Conservation (phyloP, 2,888 invertebrate species). For the Cactoblastis cactorum region DNA sequence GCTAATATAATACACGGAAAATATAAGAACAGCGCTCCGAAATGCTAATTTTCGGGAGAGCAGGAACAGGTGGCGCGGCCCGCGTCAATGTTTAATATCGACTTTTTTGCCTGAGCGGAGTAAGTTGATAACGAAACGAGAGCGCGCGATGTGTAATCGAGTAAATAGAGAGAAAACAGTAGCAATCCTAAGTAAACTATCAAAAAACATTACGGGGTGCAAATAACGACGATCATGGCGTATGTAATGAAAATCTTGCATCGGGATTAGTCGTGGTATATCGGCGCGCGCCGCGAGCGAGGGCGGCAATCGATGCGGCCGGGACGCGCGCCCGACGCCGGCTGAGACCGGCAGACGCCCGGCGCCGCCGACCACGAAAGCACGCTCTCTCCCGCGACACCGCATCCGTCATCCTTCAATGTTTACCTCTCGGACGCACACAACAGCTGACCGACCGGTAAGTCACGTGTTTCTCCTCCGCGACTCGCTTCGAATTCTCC, state of each 20-base stretch:
- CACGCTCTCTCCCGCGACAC: slow-evolving; percentile 58
- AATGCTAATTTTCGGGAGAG: slow-evolving; percentile 45
- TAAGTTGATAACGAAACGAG: slow-evolving; percentile 11
- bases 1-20: slow-evolving; percentile 21
- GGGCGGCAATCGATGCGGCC: slow-evolving; percentile 78
- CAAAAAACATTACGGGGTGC: slow-evolving; percentile 77
- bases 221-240: slow-evolving; percentile 77
- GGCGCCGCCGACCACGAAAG: slow-evolving; percentile 70
- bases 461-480: slow-evolving; percentile 64
- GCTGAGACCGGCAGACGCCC: slow-evolving; percentile 79
- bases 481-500: slow-evolving; percentile 29
- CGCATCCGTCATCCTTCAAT: slow-evolving; percentile 66
- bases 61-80: slow-evolving; percentile 54
- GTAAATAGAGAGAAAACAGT: slow-evolving; percentile 34
- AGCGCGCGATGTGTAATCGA: slow-evolving; percentile 3
- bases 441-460: slow-evolving; percentile 78
- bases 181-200: slow-evolving; percentile 66
- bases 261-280: slow-evolving; percentile 62
- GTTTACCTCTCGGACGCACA: slow-evolving; percentile 71
- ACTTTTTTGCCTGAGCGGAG: slow-evolving; percentile 45
- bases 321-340: slow-evolving; percentile 78
- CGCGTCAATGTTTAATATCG: slow-evolving; percentile 44
- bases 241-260: slow-evolving; percentile 77
- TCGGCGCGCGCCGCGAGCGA: slow-evolving; percentile 67
- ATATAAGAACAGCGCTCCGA: slow-evolving; percentile 38